Evolutionary conservation across 2,888 invertebrate species (phyloP).

Genomic region (Drosophila affinis): DNA sequence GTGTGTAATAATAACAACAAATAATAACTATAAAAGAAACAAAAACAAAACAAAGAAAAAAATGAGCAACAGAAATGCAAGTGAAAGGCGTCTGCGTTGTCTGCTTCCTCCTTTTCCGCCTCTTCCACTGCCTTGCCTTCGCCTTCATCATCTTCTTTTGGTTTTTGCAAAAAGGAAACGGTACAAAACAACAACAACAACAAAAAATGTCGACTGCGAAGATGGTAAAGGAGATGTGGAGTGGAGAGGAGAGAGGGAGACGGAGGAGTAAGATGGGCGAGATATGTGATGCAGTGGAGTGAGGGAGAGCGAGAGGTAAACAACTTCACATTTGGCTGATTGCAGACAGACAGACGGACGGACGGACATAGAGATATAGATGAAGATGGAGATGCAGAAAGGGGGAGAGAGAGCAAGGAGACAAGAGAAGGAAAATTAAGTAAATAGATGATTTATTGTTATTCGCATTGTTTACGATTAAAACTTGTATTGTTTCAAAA

Average conservation of each 20-base stretch:
- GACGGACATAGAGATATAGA: too few relatives aligned
- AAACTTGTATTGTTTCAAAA: background rate
- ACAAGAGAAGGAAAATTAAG: constrained; percentile 49
- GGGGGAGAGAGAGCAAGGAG: background rate
- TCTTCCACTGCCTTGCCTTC: background rate
- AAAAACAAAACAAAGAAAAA: constrained; percentile 23
- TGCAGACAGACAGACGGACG: background rate
- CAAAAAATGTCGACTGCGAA: constrained; percentile 12
- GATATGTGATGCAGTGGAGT: background rate
- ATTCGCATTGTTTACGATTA: constrained; percentile 26
- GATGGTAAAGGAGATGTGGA: background rate
- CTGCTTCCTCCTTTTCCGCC: constrained; percentile 11
- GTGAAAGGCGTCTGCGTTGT: constrained; percentile 64
- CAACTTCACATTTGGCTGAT: constrained; percentile 33
- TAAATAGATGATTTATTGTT: constrained; percentile 70
- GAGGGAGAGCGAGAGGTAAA: constrained; percentile 1
- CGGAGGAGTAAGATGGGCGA: background rate
- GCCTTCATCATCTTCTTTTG: constrained; percentile 5
- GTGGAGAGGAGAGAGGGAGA: background rate
- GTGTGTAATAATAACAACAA: constrained; percentile 29
- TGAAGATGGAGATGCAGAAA: background rate
- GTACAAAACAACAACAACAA: background rate
- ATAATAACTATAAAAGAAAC: constrained; percentile 19
- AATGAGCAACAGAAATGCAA: constrained; percentile 64
- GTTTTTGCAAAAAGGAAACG: constrained; percentile 25